phyloP scores from a whole-genome alignment of 2,888 invertebrate species.

The Drosophila anomalata region DNA sequence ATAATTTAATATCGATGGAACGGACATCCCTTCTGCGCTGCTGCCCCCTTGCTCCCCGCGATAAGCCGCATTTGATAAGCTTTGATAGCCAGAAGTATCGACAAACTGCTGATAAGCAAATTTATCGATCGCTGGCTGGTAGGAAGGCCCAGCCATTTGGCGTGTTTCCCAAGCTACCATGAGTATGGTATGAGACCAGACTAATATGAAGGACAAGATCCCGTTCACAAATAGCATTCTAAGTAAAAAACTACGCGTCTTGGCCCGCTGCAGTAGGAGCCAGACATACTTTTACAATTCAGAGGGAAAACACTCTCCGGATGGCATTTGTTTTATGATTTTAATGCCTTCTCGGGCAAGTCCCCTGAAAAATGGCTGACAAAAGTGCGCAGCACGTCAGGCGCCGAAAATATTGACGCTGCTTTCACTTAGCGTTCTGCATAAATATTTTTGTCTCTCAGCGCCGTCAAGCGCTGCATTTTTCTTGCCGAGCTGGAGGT shows the following conservation, averaged over 20 bases:
- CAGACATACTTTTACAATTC: constrained; percentile 71
- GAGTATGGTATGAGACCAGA: neutral
- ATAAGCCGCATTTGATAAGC: constrained; percentile 60
- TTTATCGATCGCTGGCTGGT: constrained; percentile 64
- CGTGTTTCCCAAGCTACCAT: neutral
- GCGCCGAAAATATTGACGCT: constrained; percentile 50
- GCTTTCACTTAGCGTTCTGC: constrained; percentile 60
- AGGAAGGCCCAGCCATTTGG: constrained; percentile 42
- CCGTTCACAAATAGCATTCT: too few species aligned
- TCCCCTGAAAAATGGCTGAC: constrained; percentile 29
- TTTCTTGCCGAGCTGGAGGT: constrained; percentile 23
- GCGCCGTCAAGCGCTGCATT: constrained; percentile 8
- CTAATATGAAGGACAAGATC: too few species aligned
- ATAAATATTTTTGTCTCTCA: constrained; percentile 68
- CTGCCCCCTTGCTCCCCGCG: constrained; percentile 2
- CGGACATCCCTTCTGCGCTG: constrained; percentile 1
- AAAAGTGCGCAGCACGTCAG: constrained; percentile 18
- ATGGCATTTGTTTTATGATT: constrained; percentile 41
- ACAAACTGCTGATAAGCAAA: constrained; percentile 71
- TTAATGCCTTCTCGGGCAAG: constrained; percentile 57
- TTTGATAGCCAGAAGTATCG: constrained; percentile 67
- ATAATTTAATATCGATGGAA: constrained; percentile 66
- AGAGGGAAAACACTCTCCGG: constrained; percentile 29
- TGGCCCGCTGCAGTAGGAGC: constrained; percentile 10
- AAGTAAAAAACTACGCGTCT: too few species aligned